phyloP scores from a whole-genome alignment of 2,797 vertebrate genomes.

The Sparidentex hasta region DNA sequence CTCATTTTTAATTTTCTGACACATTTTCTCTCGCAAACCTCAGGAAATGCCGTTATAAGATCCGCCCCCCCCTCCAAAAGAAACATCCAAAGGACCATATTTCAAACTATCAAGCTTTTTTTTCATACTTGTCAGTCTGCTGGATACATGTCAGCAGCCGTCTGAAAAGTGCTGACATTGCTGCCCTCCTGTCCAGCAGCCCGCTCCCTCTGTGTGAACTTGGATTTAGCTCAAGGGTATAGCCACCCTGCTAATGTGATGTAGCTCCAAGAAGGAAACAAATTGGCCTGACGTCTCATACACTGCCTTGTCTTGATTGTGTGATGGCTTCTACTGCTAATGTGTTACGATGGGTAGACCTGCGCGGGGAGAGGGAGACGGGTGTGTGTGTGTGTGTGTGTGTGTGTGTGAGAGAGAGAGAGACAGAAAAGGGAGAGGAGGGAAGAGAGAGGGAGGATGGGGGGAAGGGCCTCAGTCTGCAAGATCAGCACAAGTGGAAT shows the following conservation, averaged over 20 bases:
- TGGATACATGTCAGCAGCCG: slow-evolving; percentile 80
- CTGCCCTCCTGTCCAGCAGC: slow-evolving; percentile 80
- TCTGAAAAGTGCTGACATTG: slow-evolving; percentile 85
- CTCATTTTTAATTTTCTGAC: slow-evolving; percentile 32
- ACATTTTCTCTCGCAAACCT: slow-evolving; percentile 32
- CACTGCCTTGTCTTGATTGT: slow-evolving; percentile 85
- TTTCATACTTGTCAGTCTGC: slow-evolving; percentile 78
- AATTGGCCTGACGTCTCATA: slow-evolving; percentile 86
- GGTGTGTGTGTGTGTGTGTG: slow-evolving; percentile 46
- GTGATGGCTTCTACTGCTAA: slow-evolving; percentile 85
- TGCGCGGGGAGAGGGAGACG: slow-evolving; percentile 70
- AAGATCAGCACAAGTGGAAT: slow-evolving; percentile 89
- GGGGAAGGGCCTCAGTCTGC: slow-evolving; percentile 84
- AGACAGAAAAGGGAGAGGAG: slow-evolving; percentile 32
- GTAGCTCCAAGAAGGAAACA: slow-evolving; percentile 84
- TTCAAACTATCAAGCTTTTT: slow-evolving; percentile 67
- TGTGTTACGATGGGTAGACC: slow-evolving; percentile 85
- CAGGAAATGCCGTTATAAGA: slow-evolving; percentile 44
- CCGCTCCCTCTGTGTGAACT: slow-evolving; percentile 82
- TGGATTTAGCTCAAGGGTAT: slow-evolving; percentile 88
- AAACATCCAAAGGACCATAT: slow-evolving; percentile 67
- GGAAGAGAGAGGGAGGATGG: slow-evolving; percentile 62
- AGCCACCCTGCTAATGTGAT: slow-evolving; percentile 83
- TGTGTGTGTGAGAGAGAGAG: slow-evolving; percentile 30
- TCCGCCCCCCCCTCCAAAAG: neutral